phyloP scores from a whole-genome alignment of 2,888 invertebrate genomes.

The Lordiphosa andalusiaca region DNA sequence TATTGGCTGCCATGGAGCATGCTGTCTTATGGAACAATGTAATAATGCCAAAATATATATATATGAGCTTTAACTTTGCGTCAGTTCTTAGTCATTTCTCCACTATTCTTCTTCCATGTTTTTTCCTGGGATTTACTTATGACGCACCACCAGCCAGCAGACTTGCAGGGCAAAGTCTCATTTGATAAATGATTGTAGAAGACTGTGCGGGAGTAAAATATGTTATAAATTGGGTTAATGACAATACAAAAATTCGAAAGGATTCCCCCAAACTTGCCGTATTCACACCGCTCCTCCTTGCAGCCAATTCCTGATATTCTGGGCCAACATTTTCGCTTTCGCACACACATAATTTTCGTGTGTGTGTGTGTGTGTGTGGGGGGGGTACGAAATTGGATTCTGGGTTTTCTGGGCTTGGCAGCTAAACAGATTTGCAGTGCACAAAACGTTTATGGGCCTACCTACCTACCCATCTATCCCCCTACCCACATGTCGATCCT shows the following conservation, averaged over 20 bases:
- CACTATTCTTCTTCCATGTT: slow-evolving; percentile 22
- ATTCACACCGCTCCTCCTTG: slow-evolving; percentile 37
- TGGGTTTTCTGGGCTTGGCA: slow-evolving; percentile 37
- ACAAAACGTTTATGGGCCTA: slow-evolving; percentile 49
- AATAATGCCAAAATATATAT: slow-evolving; percentile 60
- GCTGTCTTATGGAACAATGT: slow-evolving; percentile 65
- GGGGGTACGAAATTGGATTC: slow-evolving; percentile 53
- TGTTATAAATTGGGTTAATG: slow-evolving; percentile 49
- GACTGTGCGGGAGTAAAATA: slow-evolving; percentile 17
- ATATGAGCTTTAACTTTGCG: slow-evolving; percentile 55
- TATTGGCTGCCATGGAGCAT: slow-evolving; percentile 52
- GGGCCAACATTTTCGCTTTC: slow-evolving; percentile 64
- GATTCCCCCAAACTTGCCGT: slow-evolving; percentile 33
- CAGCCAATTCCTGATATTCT: slow-evolving; percentile 10
- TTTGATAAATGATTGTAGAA: slow-evolving; percentile 67
- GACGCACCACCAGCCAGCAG: slow-evolving; percentile 31
- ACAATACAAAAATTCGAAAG: slow-evolving; percentile 19
- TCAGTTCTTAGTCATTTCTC: slow-evolving; percentile 66
- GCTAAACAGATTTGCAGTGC: slow-evolving; percentile 54
- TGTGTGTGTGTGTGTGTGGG: slow-evolving; percentile 43
- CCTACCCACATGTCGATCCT: slow-evolving; percentile 6
- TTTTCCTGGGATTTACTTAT: slow-evolving; percentile 41
- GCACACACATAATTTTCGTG: slow-evolving; percentile 64
- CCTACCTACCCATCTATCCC: slow-evolving; percentile 7
- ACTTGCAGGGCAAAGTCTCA: slow-evolving; percentile 48